phyloP scores from a whole-genome alignment of 2,113 vertebrate species.

The Leucosticte australis region DNA sequence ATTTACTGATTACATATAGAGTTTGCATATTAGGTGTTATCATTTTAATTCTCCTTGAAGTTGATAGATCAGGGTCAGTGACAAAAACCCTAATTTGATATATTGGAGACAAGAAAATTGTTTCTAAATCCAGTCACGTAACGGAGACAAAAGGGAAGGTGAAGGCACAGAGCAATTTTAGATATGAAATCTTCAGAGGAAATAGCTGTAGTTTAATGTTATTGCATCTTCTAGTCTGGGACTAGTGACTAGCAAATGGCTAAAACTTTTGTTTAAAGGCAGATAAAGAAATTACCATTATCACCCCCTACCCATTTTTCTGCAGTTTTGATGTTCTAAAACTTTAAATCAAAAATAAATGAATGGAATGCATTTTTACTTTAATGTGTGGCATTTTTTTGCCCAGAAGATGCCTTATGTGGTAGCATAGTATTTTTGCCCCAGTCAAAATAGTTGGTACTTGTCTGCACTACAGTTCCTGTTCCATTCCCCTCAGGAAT shows the following conservation, averaged over 20 bases:
- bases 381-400: not conserved
- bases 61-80: not conserved
- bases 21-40: not conserved
- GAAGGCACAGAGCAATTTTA: slow-evolving; percentile 46
- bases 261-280: not conserved
- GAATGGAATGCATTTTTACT: not conserved
- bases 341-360: not conserved
- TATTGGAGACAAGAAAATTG: not conserved
- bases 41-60: not conserved
- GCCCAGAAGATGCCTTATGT: not conserved
- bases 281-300: not conserved
- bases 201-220: not conserved
- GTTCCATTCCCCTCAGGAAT: not conserved
- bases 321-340: not conserved
- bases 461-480: not conserved
- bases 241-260: not conserved
- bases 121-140: slow-evolving; percentile 1
- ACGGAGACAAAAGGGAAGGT: not conserved
- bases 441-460: not conserved
- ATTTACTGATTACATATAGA: not conserved
- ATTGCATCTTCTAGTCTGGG: not conserved
- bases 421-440: not conserved
- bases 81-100: not conserved
- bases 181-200: slow-evolving; percentile 18
- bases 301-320: not conserved